A percentile compares a stretch with the other conserved stretches of the same genome.
Evolutionary conservation across 2,113 vertebrate species (phyloP).

Genomic region (Atherinomorus stipes): DNA sequence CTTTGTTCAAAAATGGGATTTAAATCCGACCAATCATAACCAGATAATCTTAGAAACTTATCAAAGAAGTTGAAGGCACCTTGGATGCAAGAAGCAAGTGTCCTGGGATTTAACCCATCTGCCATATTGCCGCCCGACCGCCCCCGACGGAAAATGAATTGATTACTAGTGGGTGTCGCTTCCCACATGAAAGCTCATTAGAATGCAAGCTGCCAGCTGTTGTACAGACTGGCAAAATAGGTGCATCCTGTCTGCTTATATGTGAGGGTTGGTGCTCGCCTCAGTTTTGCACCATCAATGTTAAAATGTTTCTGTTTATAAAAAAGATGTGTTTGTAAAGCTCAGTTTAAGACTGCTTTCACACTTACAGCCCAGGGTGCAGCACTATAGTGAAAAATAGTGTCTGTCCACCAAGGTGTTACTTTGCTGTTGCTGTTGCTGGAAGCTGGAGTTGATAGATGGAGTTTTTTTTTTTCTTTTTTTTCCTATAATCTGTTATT

Average conservation of each 20-base stretch:
- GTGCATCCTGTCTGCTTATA: not conserved
- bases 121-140: not conserved
- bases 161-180: not conserved
- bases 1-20: not conserved
- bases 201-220: not conserved
- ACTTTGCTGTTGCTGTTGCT: too few relatives aligned
- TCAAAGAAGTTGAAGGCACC: not conserved
- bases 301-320: not conserved
- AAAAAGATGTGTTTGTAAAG: not conserved
- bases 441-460: too few relatives aligned
- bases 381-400: too few relatives aligned
- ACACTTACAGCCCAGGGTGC: not conserved
- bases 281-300: not conserved
- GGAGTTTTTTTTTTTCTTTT: too few relatives aligned
- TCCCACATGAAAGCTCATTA: not conserved
- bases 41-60: not conserved
- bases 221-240: not conserved
- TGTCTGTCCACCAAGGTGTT: not conserved
- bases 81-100: not conserved
- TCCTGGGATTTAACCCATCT: not conserved
- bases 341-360: not conserved
- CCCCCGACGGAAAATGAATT: not conserved
- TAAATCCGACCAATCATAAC: not conserved
- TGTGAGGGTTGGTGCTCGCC: not conserved
- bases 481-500: too few relatives aligned